Conservation (phyloP, 1,140 invertebrate genomes). For the Branchinecta lindahli region DNA sequence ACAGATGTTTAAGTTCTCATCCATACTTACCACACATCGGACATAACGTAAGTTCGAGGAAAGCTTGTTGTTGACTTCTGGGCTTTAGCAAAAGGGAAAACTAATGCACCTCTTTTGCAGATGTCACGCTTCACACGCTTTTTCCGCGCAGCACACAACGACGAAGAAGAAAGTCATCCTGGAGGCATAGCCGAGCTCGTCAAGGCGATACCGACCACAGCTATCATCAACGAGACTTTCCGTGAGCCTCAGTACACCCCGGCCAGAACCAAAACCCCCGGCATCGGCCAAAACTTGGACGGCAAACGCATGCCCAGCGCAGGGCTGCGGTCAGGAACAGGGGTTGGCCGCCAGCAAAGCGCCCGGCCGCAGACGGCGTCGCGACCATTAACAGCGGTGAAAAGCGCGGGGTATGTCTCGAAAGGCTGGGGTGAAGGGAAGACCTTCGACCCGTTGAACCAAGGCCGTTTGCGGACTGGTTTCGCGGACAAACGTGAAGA, state of each 20-base stretch:
- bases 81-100: background rate
- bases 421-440: slow-evolving; percentile 37
- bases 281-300: background rate
- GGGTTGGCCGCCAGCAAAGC: slow-evolving; percentile 19
- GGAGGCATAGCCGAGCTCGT: background rate
- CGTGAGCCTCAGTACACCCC: background rate
- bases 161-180: background rate
- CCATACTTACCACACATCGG: too few relatives aligned
- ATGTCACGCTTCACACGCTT: background rate
- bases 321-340: slow-evolving; percentile 25
- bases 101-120: background rate
- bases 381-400: slow-evolving; percentile 86
- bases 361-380: slow-evolving; percentile 25
- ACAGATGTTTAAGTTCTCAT: too few relatives aligned
- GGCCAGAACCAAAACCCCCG: background rate
- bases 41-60: too few relatives aligned
- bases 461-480: slow-evolving; percentile 39
- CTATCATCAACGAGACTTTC: background rate
- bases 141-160: background rate
- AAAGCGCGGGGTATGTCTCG: slow-evolving; percentile 83
- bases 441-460: slow-evolving; percentile 61
- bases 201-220: background rate
- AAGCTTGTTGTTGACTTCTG: background rate
- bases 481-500: slow-evolving; percentile 43
- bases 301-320: background rate